Base-by-base conservation (phyloP, 2,888 invertebrate species). In the Operophtera brumata region DNA sequence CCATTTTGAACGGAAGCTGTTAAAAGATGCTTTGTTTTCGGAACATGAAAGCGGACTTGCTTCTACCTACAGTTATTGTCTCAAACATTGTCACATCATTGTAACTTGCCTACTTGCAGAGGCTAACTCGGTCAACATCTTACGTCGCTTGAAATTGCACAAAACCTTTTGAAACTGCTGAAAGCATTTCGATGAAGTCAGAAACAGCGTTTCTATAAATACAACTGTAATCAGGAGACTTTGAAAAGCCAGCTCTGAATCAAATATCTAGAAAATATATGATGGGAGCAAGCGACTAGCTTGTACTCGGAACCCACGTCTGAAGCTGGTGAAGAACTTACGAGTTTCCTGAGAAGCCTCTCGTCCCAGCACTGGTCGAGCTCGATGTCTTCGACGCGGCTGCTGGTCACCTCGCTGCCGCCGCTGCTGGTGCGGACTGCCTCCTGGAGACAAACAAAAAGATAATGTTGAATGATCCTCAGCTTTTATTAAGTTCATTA, bases 341-440 rank as follows among this genome's bases (percentile, higher is more conserved):
- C 95, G 86, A 94, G 91, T 84, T 93, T 90, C 78, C 92, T 92
- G 57, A 95, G 91, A 58, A 93, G 91, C 70, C 93, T 91, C 79
- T 94, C 94, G 94, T 95, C 94, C 93, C 94, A 94, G 88, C 95
- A 93, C 80, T 93, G 93, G 77, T 94, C 93, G 70, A 94, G 89
- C 82, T 94, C 93, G 44, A 86, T 42, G 57, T 85, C 81, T 62
- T 82, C 76, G 26, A 75, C 78, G 86, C 87, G 82, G 86, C 90
- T 75, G 82, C 79, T 90, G 84, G 80, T 87, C 76, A 73, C 88
- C 82, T 78, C 74, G 37, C 68, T 69, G 39, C 73, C 71, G 28
- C 75, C 72, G 59, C 69, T 69, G 73, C 75, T 79, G 75, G 77
- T 83, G 73, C 81, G 78, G 34, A 84, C 78, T 51, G 91, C 88